Percentiles rank a stretch among this genome's conserved stretches.
phyloP scores from a whole-genome alignment of 2,888 invertebrate genomes.

The Cloeon dipterum region DNA sequence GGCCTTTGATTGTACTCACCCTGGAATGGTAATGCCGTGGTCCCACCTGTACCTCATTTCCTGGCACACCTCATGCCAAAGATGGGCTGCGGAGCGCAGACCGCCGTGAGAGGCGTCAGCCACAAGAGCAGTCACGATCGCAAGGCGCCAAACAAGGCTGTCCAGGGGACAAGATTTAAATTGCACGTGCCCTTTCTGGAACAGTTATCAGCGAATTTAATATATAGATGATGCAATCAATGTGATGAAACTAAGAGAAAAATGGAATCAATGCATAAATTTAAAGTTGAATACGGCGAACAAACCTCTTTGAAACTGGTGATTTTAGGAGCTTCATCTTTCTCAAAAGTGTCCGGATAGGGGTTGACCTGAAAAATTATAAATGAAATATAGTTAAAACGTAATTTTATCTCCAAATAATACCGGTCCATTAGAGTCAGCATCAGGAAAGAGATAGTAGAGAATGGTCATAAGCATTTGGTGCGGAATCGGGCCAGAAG shows the following conservation, averaged over 20 bases:
- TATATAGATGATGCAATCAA: too few relatives aligned
- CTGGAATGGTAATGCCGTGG: conserved; percentile 47
- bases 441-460: conserved; percentile 74
- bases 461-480: conserved; percentile 52
- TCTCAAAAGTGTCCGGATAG: conserved; percentile 15
- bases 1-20: conserved; percentile 35
- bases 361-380: conserved; percentile 14
- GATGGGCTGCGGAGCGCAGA: conserved; percentile 45
- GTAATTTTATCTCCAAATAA: conserved; percentile 1
- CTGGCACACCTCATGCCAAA: conserved; percentile 85
- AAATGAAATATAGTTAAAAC: conserved; percentile 2
- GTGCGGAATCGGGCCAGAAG: conserved; percentile 45
- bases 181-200: not conserved
- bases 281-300: too few relatives aligned
- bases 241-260: too few relatives aligned
- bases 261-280: too few relatives aligned
- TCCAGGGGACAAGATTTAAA: conserved; percentile 52
- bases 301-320: conserved; percentile 6
- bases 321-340: conserved; percentile 5
- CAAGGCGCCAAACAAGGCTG: conserved; percentile 60
- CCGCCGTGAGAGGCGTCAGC: conserved; percentile 48
- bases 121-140: conserved; percentile 47
- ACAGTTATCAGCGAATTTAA: too few relatives aligned
- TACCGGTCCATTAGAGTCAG: conserved; percentile 28
- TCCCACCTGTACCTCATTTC: conserved; percentile 84